Percentiles rank a stretch among this genome's conserved stretches.
phyloP scores from a whole-genome alignment of 2,797 vertebrate genomes.

The Melanotaenia nigrans region DNA sequence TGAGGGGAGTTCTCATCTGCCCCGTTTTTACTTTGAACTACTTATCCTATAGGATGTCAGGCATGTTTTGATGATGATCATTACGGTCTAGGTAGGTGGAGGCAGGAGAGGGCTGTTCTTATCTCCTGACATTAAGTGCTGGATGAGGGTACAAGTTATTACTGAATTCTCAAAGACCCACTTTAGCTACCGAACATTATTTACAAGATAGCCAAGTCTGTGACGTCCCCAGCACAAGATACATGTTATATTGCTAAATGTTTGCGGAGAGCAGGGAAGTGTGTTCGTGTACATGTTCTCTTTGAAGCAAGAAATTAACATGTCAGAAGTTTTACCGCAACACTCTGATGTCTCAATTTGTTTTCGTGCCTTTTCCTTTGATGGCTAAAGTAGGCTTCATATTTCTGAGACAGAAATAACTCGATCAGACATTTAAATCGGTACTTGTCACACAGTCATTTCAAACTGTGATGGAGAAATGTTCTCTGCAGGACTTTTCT shows the following conservation, averaged over 20 bases:
- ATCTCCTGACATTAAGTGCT: slow-evolving; percentile 2
- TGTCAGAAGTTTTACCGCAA: slow-evolving; percentile 4
- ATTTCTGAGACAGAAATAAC: slow-evolving; percentile 33
- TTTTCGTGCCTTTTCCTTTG: slow-evolving; percentile 17
- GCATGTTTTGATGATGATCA: slow-evolving; percentile 12
- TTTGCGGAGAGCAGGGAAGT: background rate
- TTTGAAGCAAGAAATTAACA: slow-evolving; percentile 35
- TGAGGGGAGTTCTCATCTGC: background rate
- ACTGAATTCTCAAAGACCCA: background rate
- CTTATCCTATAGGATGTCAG: slow-evolving; percentile 8
- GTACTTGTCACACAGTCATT: slow-evolving; percentile 16
- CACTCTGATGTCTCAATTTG: slow-evolving; percentile 2
- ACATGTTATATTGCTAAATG: background rate
- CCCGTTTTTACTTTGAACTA: slow-evolving; percentile 4
- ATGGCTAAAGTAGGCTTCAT: slow-evolving; percentile 13
- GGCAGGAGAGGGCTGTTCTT: background rate
- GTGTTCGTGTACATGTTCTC: background rate
- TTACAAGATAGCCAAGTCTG: background rate
- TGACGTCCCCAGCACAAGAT: background rate
- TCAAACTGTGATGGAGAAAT: slow-evolving; percentile 27
- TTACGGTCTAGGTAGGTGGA: background rate
- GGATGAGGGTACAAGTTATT: background rate
- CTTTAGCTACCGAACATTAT: background rate
- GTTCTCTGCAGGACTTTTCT: slow-evolving; percentile 21
- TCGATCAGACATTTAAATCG: slow-evolving; percentile 28